Evolutionary conservation across 2,113 vertebrate genomes (phyloP), one percentile per base, ranked within the genome.

Genomic region (Elaphurus davidianus): DNA sequence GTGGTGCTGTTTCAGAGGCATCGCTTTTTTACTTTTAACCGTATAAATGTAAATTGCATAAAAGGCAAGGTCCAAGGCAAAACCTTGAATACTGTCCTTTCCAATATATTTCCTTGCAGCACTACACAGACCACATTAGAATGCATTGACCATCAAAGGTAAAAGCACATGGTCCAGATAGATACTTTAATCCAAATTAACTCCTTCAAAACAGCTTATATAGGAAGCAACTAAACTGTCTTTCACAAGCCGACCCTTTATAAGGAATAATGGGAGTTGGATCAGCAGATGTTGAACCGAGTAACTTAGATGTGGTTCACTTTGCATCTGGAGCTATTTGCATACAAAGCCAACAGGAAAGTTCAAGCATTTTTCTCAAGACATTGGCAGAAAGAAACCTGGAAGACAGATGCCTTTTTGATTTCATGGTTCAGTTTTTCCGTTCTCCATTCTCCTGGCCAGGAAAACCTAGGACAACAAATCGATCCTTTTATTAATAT

Each of bases 341-440:
- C 97, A 98, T 98, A 98, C 96, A 98, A 98, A 98, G 98, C 98
- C 98, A 98, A 98, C 94, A 98, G 98, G 97, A 98, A 98, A 98
- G 97, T 97, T 96, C 98, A 97, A 92, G 94, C 98, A 98, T 98
- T 98, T 98, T 98, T 98, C 98, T 95, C 67, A 96, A 98, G 96
- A 98, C 96, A 76, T 97, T 98, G 98, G 98, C 98, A 97, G 95
- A 97, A 95, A 95, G 89, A 97, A 98, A 96, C 96, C 97, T 98
- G 97, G 97, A 98, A 97, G 96, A 97, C 98, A 98, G 97, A 98
- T 98, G 98, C 94, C 91, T 98, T 98, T 97, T 98, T 97, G 97
- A 98, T 98, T 98, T 98, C 97, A 98, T 98, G 97, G 97, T 98
- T 98, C 96, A 98, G 79, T 98, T 98, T 98, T 98, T 98, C 97